Evolutionary conservation across 2,888 invertebrate species (phyloP).

Genomic region (Drosophila lutescens): DNA sequence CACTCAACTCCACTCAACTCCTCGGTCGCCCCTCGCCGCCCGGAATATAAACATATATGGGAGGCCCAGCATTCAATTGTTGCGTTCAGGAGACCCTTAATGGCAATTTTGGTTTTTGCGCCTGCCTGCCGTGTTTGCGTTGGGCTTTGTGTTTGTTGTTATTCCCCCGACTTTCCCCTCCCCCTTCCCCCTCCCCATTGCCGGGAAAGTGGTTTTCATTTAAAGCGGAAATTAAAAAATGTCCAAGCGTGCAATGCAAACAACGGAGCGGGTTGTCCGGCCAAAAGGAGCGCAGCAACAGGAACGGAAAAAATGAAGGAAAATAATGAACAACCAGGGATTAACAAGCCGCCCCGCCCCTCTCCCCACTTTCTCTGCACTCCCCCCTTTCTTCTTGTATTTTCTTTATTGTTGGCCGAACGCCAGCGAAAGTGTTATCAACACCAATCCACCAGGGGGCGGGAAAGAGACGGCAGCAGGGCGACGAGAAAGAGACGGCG

Average conservation of each 20-base stretch:
- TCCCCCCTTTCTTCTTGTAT: background rate
- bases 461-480: background rate
- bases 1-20: background rate
- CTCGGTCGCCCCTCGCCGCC: background rate
- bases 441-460: conserved; percentile 24
- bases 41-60: background rate
- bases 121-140: background rate
- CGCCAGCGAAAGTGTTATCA: conserved; percentile 50
- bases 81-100: conserved; percentile 38
- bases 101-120: conserved; percentile 40
- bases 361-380: background rate
- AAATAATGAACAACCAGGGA: conserved; percentile 50
- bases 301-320: conserved; percentile 3
- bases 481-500: background rate
- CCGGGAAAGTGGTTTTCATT: conserved; percentile 71
- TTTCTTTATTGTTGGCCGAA: conserved; percentile 8
- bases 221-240: conserved; percentile 79
- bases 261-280: conserved; percentile 13
- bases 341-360: conserved; percentile 51
- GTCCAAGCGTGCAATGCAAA: conserved; percentile 54
- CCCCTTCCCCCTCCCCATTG: background rate
- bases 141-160: conserved; percentile 20
- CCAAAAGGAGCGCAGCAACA: conserved; percentile 1
- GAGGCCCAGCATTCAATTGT: conserved; percentile 25
- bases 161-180: conserved; percentile 2